Conservation (phyloP, 2,888 invertebrate genomes). For the Hypomecis punctinalis region DNA sequence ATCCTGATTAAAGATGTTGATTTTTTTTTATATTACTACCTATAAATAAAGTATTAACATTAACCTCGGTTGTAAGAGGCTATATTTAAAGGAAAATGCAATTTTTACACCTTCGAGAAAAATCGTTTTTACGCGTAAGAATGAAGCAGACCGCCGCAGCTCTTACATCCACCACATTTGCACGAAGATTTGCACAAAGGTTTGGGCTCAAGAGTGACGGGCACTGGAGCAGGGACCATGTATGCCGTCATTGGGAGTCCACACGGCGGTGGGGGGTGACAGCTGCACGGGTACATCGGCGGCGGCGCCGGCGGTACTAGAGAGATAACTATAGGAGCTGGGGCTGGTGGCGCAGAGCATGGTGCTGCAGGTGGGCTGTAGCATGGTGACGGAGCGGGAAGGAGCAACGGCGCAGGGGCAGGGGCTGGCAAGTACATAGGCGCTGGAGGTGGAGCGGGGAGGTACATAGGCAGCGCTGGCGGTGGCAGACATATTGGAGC, state of each 20-base stretch:
- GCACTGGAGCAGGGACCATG: constrained; percentile 70
- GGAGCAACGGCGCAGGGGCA: constrained; percentile 41
- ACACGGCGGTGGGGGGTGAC: constrained; percentile 53
- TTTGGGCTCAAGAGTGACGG: constrained; percentile 71
- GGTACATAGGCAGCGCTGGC: constrained; percentile 6
- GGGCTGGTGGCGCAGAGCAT: constrained; percentile 39
- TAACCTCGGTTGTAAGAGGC: too few relatives aligned
- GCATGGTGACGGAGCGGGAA: constrained; percentile 43
- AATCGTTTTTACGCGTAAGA: constrained; percentile 1
- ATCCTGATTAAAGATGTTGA: not conserved
- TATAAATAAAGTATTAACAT: too few relatives aligned
- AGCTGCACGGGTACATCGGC: constrained; percentile 40
- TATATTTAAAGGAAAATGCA: too few relatives aligned
- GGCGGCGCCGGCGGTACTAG: constrained; percentile 60
- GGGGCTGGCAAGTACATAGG: constrained; percentile 43
- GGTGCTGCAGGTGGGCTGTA: constrained; percentile 45
- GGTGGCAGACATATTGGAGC: constrained; percentile 8
- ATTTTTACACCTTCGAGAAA: too few relatives aligned
- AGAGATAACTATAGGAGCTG: constrained; percentile 61
- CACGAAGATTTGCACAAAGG: constrained; percentile 53
- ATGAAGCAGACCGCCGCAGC: not conserved
- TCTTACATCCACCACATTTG: constrained; percentile 36
- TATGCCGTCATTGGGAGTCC: constrained; percentile 73
- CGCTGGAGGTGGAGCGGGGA: constrained; percentile 36
- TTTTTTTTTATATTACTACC: not conserved